Evolutionary conservation across 1,140 invertebrate species (phyloP).

Genomic region (Akabosia matsudoensis): DNA sequence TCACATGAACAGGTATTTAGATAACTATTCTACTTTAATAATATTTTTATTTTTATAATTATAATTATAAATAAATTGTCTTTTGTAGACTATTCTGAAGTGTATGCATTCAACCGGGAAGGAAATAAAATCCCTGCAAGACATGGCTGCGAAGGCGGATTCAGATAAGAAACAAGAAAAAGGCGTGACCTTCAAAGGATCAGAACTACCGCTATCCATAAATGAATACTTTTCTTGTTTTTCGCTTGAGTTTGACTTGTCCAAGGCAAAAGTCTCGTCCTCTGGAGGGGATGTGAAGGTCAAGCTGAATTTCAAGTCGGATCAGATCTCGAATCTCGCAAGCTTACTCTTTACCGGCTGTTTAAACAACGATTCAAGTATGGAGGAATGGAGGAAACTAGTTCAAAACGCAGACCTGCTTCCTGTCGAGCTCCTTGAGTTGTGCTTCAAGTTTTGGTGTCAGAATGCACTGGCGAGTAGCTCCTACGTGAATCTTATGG

Average conservation of each 20-base stretch:
- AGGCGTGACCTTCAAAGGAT: constrained; percentile 37
- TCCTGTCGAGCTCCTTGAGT: constrained; percentile 60
- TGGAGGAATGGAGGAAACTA: constrained; percentile 54
- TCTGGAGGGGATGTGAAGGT: background rate
- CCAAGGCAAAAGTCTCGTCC: background rate
- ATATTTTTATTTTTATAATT: background rate
- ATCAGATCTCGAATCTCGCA: constrained; percentile 1
- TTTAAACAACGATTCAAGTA: constrained; percentile 55
- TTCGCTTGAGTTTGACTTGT: background rate
- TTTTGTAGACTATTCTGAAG: constrained; percentile 36
- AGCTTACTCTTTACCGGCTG: constrained; percentile 61
- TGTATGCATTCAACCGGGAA: constrained; percentile 40
- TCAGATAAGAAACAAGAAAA: constrained; percentile 10
- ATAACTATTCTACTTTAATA: background rate
- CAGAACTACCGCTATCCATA: background rate
- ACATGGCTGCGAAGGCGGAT: constrained; percentile 31
- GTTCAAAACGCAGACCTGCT: constrained; percentile 58
- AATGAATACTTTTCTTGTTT: constrained; percentile 23
- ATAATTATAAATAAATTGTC: background rate
- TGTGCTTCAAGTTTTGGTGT: constrained; percentile 66
- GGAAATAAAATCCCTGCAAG: constrained; percentile 36
- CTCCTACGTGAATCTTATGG: constrained; percentile 53
- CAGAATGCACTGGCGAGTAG: constrained; percentile 52
- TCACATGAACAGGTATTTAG: constrained; percentile 28
- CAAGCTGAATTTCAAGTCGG: constrained; percentile 12